Percentiles rank a stretch among this genome's conserved stretches.
Evolutionary conservation across 2,888 invertebrate species (phyloP).

Genomic region (Hydrotaea cyrtoneurina): DNA sequence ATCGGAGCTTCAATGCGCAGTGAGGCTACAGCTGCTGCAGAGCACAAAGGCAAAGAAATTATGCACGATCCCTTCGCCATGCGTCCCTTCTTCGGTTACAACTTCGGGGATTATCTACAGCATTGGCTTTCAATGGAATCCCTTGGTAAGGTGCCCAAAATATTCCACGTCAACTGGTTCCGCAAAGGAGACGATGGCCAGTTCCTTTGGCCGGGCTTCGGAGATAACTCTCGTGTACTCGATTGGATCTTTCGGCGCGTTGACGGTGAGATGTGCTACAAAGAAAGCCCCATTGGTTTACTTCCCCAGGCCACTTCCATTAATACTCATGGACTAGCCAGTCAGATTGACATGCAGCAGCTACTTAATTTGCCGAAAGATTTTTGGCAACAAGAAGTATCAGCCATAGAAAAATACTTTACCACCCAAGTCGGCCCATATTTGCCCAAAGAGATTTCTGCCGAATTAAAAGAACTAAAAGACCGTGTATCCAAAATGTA

Average conservation of each 20-base stretch:
- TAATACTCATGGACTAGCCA: conserved; percentile 86
- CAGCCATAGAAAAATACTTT: conserved; percentile 92
- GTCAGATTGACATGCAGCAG: conserved; percentile 87
- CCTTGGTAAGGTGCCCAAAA: conserved; percentile 89
- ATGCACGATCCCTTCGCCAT: conserved; percentile 99
- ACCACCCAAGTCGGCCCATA: conserved; percentile 93
- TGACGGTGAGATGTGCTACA: conserved; percentile 87
- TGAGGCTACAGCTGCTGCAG: conserved; percentile 99
- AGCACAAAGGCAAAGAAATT: conserved; percentile 92
- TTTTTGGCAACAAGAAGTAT: conserved; percentile 94
- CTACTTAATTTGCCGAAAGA: conserved; percentile 92
- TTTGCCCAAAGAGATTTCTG: conserved; percentile 87
- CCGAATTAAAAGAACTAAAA: conserved; percentile 85
- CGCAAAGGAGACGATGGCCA: conserved; percentile 91
- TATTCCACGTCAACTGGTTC: conserved; percentile 99
- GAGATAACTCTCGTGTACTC: conserved; percentile 96
- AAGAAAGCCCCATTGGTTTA: conserved; percentile 88
- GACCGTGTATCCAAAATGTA: conserved; percentile 80
- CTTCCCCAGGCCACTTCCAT: conserved; percentile 85
- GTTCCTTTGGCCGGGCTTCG: conserved; percentile 99
- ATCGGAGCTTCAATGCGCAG: conserved; percentile 97
- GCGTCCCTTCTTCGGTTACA: conserved; percentile 99
- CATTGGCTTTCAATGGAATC: conserved; percentile 96
- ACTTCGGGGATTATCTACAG: conserved; percentile 96
- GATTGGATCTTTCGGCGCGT: conserved; percentile 97